phyloP scores from a whole-genome alignment of 2,797 vertebrate genomes.

The Pygocentrus nattereri region DNA sequence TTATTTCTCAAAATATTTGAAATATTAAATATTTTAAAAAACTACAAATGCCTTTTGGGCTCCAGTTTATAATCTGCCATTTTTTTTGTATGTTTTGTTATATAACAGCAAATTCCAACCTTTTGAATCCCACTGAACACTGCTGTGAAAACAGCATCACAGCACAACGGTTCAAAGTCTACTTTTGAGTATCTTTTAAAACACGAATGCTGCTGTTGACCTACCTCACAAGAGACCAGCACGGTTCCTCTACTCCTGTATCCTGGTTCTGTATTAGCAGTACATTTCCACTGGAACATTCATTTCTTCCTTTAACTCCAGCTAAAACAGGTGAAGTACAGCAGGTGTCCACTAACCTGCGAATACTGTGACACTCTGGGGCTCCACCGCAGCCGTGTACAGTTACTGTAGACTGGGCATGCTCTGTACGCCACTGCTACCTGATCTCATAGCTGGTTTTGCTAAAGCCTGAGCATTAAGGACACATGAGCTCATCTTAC shows the following conservation, averaged over 20 bases:
- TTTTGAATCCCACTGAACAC: no score
- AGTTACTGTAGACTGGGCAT: slow-evolving; percentile 49
- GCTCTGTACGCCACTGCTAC: slow-evolving; percentile 47
- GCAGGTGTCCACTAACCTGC: slow-evolving; percentile 5
- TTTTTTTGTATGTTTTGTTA: no score
- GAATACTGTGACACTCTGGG: neutral
- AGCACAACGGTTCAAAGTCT: no score
- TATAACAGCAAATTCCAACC: no score
- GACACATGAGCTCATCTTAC: slow-evolving; percentile 31
- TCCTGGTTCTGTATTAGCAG: neutral
- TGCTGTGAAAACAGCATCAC: no score
- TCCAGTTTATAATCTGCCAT: no score
- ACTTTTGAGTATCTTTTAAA: no score
- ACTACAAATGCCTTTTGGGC: no score
- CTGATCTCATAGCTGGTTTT: slow-evolving; percentile 39
- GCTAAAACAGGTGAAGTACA: no score
- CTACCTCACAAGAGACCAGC: neutral
- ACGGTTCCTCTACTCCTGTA: neutral
- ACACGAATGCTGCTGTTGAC: neutral
- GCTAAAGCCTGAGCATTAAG: slow-evolving; percentile 10
- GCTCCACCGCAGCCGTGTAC: slow-evolving; percentile 22
- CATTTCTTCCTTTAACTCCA: neutral
- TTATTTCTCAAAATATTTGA: no score
- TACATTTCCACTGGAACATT: neutral
- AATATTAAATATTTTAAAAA: no score